A percentile compares a stretch with the other conserved stretches of the same genome.
These are phyloP conservation scores for Lochmaea capreae DNA, from an alignment of 2,888 invertebrate genomes.

Conservation along the genomic window DNA sequence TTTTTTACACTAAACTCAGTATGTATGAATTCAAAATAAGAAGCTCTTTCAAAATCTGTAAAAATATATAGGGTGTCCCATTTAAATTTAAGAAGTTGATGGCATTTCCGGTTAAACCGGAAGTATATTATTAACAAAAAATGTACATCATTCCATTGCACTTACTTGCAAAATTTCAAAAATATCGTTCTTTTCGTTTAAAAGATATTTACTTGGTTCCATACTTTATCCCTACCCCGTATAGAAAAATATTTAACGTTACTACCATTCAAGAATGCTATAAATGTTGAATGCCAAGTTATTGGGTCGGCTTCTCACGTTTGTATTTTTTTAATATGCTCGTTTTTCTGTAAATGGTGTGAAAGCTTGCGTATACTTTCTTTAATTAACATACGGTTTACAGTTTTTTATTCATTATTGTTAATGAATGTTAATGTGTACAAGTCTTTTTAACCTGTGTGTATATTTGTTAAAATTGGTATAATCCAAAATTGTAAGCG, in stretches of 20 bases:
- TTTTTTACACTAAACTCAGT: no score
- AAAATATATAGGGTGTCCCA: no score
- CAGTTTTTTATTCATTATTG: neutral
- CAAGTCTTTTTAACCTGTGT: neutral
- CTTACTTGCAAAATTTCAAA: no score
- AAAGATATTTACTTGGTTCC: no score
- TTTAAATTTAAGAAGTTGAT: no score
- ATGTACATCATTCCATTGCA: no score
- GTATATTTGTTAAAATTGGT: neutral
- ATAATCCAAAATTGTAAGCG: neutral
- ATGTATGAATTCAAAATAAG: no score
- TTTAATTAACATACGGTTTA: constrained; percentile 11
- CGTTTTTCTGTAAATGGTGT: constrained; percentile 22
- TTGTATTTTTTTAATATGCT: neutral
- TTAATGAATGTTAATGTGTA: neutral
- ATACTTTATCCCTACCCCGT: no score
- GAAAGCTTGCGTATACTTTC: constrained; percentile 18
- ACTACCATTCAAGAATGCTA: neutral
- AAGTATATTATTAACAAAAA: no score
- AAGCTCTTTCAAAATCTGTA: no score
- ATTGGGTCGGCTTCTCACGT: constrained; percentile 5
- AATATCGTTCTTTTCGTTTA: no score
- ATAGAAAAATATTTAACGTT: neutral
- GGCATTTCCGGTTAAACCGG: no score
- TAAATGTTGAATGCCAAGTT: constrained; percentile 1